phyloP scores from a whole-genome alignment of 2,888 invertebrate species.

The Dusona sp. region DNA sequence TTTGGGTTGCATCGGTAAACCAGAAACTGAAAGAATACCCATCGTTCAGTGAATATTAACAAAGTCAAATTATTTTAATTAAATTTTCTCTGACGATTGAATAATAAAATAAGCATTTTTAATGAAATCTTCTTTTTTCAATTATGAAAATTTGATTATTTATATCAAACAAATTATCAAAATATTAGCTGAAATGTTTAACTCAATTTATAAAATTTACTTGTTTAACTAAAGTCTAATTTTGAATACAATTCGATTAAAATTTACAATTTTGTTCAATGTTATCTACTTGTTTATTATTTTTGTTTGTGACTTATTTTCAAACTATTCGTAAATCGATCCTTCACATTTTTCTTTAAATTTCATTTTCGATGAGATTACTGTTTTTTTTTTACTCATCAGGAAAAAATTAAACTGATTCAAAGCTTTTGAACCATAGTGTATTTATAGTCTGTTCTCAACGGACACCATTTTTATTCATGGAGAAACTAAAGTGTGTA shows the following conservation, averaged over 20 bases:
- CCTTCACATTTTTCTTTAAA: neutral
- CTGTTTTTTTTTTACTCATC: neutral
- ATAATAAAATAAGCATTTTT: neutral
- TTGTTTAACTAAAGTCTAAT: too few relatives aligned
- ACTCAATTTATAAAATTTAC: too few relatives aligned
- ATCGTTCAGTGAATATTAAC: neutral
- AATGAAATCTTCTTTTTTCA: too few relatives aligned
- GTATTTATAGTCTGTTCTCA: neutral
- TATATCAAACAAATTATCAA: too few relatives aligned
- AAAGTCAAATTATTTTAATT: neutral
- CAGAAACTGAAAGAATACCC: neutral
- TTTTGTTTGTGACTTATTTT: too few relatives aligned
- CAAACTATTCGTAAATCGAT: too few relatives aligned
- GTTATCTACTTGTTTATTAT: too few relatives aligned
- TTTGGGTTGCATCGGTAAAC: neutral
- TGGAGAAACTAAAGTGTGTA: neutral
- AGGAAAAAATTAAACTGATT: neutral
- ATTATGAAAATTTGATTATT: too few relatives aligned
- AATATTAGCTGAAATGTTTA: too few relatives aligned
- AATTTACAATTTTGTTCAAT: too few relatives aligned
- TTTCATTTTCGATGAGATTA: neutral
- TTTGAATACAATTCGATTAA: too few relatives aligned
- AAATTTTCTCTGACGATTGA: too few relatives aligned
- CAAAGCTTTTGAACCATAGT: neutral
- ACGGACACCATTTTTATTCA: slow-evolving; percentile 22